Evolutionary conservation across 1,140 invertebrate species (phyloP), one percentile per base, ranked within the genome.

Genomic region (Drosophila novamexicana): DNA sequence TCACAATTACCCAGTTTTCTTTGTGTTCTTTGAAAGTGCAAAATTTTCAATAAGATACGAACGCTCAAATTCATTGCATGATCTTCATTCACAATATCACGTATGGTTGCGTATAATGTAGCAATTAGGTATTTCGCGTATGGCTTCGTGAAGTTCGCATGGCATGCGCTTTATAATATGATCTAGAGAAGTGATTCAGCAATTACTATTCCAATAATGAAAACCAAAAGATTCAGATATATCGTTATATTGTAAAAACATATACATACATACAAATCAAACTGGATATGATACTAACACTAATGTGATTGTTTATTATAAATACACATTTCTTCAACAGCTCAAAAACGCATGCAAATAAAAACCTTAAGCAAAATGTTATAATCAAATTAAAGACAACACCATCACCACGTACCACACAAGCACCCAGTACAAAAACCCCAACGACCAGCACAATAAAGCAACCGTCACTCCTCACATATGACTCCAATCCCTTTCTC

Each of bases 271-370:
- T n/a, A 42, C 39, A 37, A 40, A 62, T 9, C 29, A 14, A 63
- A 63, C 9, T 70, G 57, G 52, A 63, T 64, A 67, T 70, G 74
- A 47, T 88, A 91, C 90, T 91, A 91, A 91, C 84, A 82, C 53
- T 77, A 74, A 77, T 81, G 63, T 72, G 52, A 83, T 88, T 79
- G 66, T 81, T 74, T 75, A 74, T 79, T 67, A 67, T 37, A 74
- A 75, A 81, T 78, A 89, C 85, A 81, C 81, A 76, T 89, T 73
- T 91, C 90, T 91, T 90, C 90, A 81, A 91, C 90, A 91, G 90
- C 91, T 91, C 90, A 61, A 91, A 89, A 90, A 47, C 83, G 86
- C 86, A 90, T 90, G 90, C 77, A 79, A 91, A 78, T 68, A 85
- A 85, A 81, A 65, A 50, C 68, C 64, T 73, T 75, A 91, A 83